Evolutionary conservation across 2,113 vertebrate genomes (phyloP).

Genomic region (Triplophysa dalaica): DNA sequence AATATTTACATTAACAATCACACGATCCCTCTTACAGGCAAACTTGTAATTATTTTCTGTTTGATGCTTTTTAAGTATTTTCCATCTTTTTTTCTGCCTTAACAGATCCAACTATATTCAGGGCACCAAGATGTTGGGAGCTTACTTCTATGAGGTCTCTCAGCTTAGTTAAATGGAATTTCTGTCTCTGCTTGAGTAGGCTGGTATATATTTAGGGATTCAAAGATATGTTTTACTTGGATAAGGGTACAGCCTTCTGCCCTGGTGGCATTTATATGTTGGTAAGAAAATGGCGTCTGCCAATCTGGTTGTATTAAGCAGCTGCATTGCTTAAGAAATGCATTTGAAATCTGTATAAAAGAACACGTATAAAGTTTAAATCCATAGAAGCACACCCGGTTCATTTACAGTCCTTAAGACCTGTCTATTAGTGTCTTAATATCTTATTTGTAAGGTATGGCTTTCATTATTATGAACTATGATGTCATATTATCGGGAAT

Average conservation of each 20-base stretch:
- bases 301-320: background rate
- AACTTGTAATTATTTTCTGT: background rate
- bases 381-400: background rate
- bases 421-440: background rate
- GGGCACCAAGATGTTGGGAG: conserved; percentile 89
- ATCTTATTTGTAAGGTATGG: background rate
- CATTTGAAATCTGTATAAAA: background rate
- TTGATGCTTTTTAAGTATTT: background rate
- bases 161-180: conserved; percentile 73
- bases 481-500: background rate
- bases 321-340: background rate
- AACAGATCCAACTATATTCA: conserved; percentile 90
- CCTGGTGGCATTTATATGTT: background rate
- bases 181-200: background rate
- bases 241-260: background rate
- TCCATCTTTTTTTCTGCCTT: conserved; percentile 27
- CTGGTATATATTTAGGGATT: background rate
- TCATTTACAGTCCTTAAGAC: background rate
- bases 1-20: background rate
- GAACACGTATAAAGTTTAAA: background rate
- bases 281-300: background rate
- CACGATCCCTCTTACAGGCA: background rate
- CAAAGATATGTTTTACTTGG: background rate
- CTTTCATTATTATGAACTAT: background rate
- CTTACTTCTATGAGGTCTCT: conserved; percentile 92